phyloP scores from a whole-genome alignment of 2,113 vertebrate genomes.

The Monarcha castaneiventris region DNA sequence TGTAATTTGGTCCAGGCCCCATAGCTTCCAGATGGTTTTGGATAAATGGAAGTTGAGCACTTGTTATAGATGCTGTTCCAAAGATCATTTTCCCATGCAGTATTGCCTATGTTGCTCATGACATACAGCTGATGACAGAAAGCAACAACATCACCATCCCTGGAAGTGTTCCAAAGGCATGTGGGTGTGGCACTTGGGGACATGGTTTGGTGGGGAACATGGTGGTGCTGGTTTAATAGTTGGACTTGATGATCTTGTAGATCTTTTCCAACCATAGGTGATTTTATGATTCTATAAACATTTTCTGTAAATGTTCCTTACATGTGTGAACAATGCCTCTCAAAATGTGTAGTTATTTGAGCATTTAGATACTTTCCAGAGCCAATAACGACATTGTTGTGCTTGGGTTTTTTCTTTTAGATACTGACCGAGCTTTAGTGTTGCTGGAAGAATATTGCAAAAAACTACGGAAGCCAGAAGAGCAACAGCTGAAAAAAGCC shows the following conservation, averaged over 20 bases:
- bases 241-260: not conserved
- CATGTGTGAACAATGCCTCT: not conserved
- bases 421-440: conserved; percentile 86
- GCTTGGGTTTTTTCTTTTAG: conserved; percentile 63
- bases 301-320: not conserved
- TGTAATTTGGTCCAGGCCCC: not conserved
- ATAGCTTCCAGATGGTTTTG: conserved; percentile 10
- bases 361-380: not conserved
- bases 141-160: not conserved
- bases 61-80: not conserved
- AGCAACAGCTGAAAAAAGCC: conserved; percentile 88
- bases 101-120: not conserved
- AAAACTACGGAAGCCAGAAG: conserved; percentile 87
- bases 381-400: not conserved
- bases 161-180: not conserved
- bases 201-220: not conserved
- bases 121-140: not conserved
- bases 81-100: not conserved
- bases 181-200: not conserved
- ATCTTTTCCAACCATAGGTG: not conserved
- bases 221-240: not conserved
- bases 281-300: not conserved
- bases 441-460: conserved; percentile 92
- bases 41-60: not conserved
- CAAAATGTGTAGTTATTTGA: not conserved